Percentiles rank a stretch among this genome's conserved stretches.
Evolutionary conservation across 2,888 invertebrate genomes (phyloP).

Genomic region (Caenorhabditis zanzibari): DNA sequence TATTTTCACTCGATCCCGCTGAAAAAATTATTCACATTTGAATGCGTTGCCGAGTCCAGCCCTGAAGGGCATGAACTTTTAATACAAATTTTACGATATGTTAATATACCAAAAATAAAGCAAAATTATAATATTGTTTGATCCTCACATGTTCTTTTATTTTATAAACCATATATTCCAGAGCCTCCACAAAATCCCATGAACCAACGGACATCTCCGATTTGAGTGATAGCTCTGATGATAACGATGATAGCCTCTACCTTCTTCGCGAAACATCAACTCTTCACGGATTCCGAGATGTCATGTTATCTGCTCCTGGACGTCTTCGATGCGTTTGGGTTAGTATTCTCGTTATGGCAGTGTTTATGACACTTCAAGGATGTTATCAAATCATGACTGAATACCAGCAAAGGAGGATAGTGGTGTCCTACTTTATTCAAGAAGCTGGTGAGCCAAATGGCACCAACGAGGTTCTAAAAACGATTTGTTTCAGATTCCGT

Average conservation of each 20-base stretch:
- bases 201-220: constrained; percentile 33
- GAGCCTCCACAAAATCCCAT: constrained; percentile 44
- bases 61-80: no score
- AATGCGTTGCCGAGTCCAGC: no score
- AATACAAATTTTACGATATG: no score
- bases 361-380: constrained; percentile 70
- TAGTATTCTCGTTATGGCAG: constrained; percentile 66
- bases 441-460: constrained; percentile 64
- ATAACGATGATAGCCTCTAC: constrained; percentile 66
- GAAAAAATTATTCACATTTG: no score
- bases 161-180: neutral
- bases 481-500: constrained; percentile 48
- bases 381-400: constrained; percentile 71
- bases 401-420: constrained; percentile 69
- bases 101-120: no score
- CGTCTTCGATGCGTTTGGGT: constrained; percentile 72
- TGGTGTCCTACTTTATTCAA: constrained; percentile 79
- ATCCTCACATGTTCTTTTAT: neutral
- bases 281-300: constrained; percentile 76
- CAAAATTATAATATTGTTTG: no score
- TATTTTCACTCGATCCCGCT: no score
- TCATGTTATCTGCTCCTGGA: constrained; percentile 64
- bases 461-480: neutral
- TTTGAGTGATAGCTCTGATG: constrained; percentile 60
- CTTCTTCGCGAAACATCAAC: constrained; percentile 73